These are phyloP conservation scores for Subanguina moxae DNA, from an alignment of 1,140 invertebrate species.

Conservation along the genomic window DNA sequence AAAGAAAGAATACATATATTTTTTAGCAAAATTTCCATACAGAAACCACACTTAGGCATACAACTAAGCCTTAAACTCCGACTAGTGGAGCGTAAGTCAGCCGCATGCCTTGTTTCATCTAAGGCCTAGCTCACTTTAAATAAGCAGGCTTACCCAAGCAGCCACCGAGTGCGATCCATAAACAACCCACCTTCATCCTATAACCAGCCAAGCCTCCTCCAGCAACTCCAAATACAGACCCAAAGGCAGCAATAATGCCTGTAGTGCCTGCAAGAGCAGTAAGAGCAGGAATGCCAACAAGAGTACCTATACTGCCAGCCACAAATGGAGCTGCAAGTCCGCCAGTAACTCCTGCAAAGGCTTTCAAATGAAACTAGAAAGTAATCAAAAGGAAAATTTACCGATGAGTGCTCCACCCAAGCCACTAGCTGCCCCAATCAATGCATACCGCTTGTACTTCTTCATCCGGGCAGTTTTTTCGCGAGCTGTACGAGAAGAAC, in stretches of 20 bases:
- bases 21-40: background rate
- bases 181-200: slow-evolving; percentile 58
- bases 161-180: no score
- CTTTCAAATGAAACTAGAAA: background rate
- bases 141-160: no score
- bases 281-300: slow-evolving; percentile 56
- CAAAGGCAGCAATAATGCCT: slow-evolving; percentile 61
- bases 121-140: no score
- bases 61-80: no score
- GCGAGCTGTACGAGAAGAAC: slow-evolving; percentile 59
- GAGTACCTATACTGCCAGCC: slow-evolving; percentile 59
- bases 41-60: no score
- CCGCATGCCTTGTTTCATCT: background rate
- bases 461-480: slow-evolving; percentile 56
- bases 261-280: slow-evolving; percentile 41
- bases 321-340: slow-evolving; percentile 62
- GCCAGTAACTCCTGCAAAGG: slow-evolving; percentile 61
- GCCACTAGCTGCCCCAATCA: slow-evolving; percentile 62
- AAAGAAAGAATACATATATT: slow-evolving; percentile 33
- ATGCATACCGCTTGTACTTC: slow-evolving; percentile 61
- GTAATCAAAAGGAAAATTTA: background rate
- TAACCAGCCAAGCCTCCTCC: slow-evolving; percentile 63
- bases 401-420: slow-evolving; percentile 63
- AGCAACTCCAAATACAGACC: slow-evolving; percentile 63
- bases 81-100: no score